phyloP scores from a whole-genome alignment of 1,140 invertebrate species.

The Onthophagus taurus region DNA sequence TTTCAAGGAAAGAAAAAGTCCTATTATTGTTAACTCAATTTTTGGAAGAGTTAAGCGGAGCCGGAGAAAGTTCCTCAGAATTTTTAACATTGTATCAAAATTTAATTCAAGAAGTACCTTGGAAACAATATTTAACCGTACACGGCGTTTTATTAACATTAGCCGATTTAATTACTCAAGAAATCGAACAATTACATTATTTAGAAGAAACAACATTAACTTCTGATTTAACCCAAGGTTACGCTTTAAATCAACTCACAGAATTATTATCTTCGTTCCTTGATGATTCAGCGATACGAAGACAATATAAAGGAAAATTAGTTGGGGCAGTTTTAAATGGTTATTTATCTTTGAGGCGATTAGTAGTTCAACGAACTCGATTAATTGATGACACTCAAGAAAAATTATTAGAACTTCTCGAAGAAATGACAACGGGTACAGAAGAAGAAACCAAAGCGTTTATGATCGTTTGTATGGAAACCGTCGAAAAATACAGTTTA shows the following conservation, averaged over 20 bases:
- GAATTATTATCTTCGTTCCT: constrained; percentile 79
- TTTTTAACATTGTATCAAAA: constrained; percentile 80
- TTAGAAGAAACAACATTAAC: constrained; percentile 86
- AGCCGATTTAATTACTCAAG: constrained; percentile 74
- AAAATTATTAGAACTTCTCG: constrained; percentile 84
- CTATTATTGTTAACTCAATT: constrained; percentile 82
- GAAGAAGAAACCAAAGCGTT: constrained; percentile 94
- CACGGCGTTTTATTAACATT: constrained; percentile 76
- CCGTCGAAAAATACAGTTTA: constrained; percentile 83
- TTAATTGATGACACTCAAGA: constrained; percentile 96
- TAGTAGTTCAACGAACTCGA: constrained; percentile 90
- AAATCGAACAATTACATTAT: constrained; percentile 77
- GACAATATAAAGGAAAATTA: constrained; percentile 81
- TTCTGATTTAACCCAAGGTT: constrained; percentile 88
- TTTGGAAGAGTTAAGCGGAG: constrained; percentile 69
- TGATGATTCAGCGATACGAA: constrained; percentile 71
- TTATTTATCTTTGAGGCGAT: constrained; percentile 79
- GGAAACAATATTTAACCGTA: constrained; percentile 88
- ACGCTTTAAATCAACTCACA: constrained; percentile 76
- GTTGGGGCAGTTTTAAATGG: constrained; percentile 87
- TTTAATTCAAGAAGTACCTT: constrained; percentile 72
- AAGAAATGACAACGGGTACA: constrained; percentile 93
- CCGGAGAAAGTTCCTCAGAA: constrained; percentile 87
- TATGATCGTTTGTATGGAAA: constrained; percentile 95
- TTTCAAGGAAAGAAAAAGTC: constrained; percentile 58